phyloP scores from a whole-genome alignment of 1,140 invertebrate species.

The Neodiprion virginianus region DNA sequence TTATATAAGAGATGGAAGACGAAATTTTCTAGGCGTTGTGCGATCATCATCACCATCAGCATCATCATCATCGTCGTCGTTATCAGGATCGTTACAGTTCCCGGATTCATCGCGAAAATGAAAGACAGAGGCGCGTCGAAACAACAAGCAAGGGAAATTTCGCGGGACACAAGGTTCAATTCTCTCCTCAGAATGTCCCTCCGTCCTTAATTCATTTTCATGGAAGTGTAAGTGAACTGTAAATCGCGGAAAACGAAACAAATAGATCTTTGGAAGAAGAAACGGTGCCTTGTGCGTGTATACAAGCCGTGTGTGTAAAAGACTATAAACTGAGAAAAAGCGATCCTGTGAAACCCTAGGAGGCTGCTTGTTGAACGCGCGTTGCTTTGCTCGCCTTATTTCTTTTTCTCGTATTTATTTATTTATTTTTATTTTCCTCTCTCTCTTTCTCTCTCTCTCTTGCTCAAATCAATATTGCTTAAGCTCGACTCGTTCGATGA shows the following conservation, averaged over 20 bases:
- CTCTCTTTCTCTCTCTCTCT: background rate
- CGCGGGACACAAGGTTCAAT: too few species aligned
- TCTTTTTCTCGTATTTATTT: too few species aligned
- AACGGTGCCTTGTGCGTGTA: slow-evolving; percentile 13
- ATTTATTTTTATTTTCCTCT: background rate
- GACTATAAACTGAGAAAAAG: slow-evolving; percentile 14
- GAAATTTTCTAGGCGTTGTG: background rate
- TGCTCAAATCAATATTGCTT: background rate
- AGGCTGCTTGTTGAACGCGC: slow-evolving; percentile 10
- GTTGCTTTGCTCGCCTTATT: background rate
- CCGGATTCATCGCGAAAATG: background rate
- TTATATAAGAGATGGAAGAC: background rate
- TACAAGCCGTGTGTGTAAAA: slow-evolving; percentile 17
- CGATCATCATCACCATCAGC: background rate
- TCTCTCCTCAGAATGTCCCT: too few species aligned
- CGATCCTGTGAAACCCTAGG: slow-evolving; percentile 13
- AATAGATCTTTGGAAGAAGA: background rate
- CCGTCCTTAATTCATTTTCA: too few species aligned
- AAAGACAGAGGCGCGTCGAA: background rate
- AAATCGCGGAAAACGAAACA: background rate
- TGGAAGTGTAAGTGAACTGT: too few species aligned
- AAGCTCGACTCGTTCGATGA: background rate
- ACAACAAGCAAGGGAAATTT: too few species aligned
- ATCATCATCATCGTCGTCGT: background rate
- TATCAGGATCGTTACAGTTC: background rate